phyloP scores from a whole-genome alignment of 2,888 invertebrate genomes.

The Metopia argyrocephala region DNA sequence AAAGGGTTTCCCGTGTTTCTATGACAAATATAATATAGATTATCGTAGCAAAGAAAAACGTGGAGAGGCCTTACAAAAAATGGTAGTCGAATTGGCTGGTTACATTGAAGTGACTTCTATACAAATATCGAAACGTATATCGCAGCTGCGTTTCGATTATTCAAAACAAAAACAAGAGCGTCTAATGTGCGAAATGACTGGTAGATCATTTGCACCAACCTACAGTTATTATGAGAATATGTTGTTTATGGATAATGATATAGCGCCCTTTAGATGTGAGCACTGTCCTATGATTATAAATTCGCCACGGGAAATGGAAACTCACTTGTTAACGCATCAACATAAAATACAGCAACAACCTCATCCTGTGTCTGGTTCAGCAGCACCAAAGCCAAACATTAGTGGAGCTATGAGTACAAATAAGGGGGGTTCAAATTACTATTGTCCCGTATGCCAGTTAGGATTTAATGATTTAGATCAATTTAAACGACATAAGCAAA shows the following conservation, averaged over 20 bases:
- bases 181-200: conserved; percentile 71
- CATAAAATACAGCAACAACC: conserved; percentile 62
- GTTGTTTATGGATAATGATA: conserved; percentile 74
- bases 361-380: conserved; percentile 11
- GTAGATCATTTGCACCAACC: conserved; percentile 70
- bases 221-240: conserved; percentile 74
- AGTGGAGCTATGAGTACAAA: conserved; percentile 3
- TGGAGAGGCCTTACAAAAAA: conserved; percentile 73
- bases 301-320: conserved; percentile 72
- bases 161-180: conserved; percentile 74
- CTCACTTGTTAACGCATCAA: conserved; percentile 72
- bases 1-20: conserved; percentile 73
- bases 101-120: conserved; percentile 74
- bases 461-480: conserved; percentile 71
- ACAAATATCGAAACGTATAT: conserved; percentile 75
- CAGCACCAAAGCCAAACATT: background rate
- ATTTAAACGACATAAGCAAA: conserved; percentile 71
- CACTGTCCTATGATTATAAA: conserved; percentile 72
- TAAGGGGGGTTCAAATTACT: conserved; percentile 65
- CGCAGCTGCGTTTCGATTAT: conserved; percentile 74
- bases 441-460: conserved; percentile 70
- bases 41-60: conserved; percentile 75
- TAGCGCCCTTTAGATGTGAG: conserved; percentile 74
- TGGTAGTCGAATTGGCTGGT: conserved; percentile 72
- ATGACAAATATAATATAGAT: conserved; percentile 74